Conservation (phyloP, 1,140 invertebrate species). For the Drosophila burlai region DNA sequence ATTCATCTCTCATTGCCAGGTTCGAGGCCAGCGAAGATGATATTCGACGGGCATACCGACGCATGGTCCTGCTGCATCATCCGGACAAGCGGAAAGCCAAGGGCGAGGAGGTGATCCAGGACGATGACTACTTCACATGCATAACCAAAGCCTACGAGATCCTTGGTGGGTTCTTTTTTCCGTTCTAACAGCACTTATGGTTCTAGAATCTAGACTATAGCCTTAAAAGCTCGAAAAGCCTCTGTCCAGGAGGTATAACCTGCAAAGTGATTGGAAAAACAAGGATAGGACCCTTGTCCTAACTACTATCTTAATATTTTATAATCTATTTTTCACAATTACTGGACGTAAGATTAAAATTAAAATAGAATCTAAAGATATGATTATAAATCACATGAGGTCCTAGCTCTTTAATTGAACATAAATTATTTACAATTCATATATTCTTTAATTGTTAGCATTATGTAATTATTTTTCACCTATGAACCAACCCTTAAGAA, state of each 20-base stretch:
- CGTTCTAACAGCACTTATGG: neutral
- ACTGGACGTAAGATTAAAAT: too few relatives aligned
- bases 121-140: slow-evolving; percentile 99
- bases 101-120: slow-evolving; percentile 93
- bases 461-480: neutral
- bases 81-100: slow-evolving; percentile 97
- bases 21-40: slow-evolving; percentile 94
- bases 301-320: too few relatives aligned
- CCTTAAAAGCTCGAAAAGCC: neutral
- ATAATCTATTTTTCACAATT: too few relatives aligned
- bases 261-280: neutral
- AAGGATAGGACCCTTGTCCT: too few relatives aligned
- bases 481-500: neutral
- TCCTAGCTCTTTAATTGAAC: too few relatives aligned
- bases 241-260: neutral
- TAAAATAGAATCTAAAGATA: too few relatives aligned
- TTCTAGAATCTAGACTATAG: too few relatives aligned
- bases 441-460: neutral
- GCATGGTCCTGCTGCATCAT: slow-evolving; percentile 97
- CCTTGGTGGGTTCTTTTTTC: slow-evolving; percentile 61
- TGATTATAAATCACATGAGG: too few relatives aligned
- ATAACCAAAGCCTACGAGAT: slow-evolving; percentile 98
- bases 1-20: slow-evolving; percentile 44
- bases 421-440: neutral
- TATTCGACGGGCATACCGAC: slow-evolving; percentile 96